Evolutionary conservation across 2,113 vertebrate species (phyloP).

Genomic region (Taurulus bubalis): DNA sequence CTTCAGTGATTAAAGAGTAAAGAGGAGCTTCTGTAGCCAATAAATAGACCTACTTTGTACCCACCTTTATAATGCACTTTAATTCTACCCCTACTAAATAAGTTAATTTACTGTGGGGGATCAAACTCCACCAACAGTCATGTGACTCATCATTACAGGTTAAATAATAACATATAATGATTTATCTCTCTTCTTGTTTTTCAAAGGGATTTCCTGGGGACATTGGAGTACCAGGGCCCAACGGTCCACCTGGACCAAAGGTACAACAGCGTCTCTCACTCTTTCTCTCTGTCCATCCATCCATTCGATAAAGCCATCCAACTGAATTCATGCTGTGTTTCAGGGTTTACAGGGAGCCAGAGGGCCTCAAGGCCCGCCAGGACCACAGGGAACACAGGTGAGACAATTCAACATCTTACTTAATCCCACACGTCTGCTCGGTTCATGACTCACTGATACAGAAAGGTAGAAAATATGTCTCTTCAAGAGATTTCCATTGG

Average conservation of each 20-base stretch:
- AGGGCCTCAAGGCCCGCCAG: slow-evolving; percentile 89
- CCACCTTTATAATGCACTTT: neutral
- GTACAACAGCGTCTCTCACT: slow-evolving; percentile 75
- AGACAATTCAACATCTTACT: slow-evolving; percentile 24
- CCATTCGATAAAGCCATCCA: neutral
- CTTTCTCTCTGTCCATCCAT: neutral
- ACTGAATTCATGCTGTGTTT: slow-evolving; percentile 36
- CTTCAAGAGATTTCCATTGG: slow-evolving; percentile 40
- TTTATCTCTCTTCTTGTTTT: slow-evolving; percentile 24
- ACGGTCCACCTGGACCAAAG: slow-evolving; percentile 94
- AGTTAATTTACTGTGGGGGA: neutral
- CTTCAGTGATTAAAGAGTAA: slow-evolving; percentile 15
- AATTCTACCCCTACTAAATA: neutral
- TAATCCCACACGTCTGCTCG: neutral
- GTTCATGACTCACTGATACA: neutral
- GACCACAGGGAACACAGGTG: slow-evolving; percentile 94
- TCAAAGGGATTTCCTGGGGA: slow-evolving; percentile 97
- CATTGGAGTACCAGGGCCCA: slow-evolving; percentile 94
- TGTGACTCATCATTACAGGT: slow-evolving; percentile 21
- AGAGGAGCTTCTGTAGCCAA: neutral
- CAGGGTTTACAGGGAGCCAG: slow-evolving; percentile 91
- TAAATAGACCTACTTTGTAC: neutral
- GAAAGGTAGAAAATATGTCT: slow-evolving; percentile 48
- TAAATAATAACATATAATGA: slow-evolving; percentile 2
- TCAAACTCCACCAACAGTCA: slow-evolving; percentile 3